phyloP scores from a whole-genome alignment of 2,797 vertebrate species.

The Sebastes elongatus region DNA sequence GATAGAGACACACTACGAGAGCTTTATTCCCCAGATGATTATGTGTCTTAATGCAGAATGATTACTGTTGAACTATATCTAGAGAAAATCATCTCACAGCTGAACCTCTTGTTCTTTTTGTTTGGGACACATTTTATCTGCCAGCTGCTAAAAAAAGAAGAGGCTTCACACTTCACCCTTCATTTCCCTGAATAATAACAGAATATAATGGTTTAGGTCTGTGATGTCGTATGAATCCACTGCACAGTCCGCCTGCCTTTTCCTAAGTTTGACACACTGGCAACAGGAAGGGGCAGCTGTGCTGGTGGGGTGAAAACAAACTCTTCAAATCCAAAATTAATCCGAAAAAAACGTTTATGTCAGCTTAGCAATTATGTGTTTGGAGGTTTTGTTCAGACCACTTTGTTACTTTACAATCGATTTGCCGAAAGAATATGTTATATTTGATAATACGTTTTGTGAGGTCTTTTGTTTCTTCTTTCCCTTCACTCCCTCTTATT shows the following conservation, averaged over 20 bases:
- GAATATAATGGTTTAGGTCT: background rate
- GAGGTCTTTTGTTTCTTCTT: background rate
- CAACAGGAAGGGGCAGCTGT: background rate
- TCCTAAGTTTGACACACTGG: background rate
- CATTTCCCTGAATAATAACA: background rate
- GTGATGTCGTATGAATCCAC: background rate
- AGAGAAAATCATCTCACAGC: background rate
- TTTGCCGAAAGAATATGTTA: background rate
- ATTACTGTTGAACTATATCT: background rate
- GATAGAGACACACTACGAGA: background rate
- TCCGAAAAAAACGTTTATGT: background rate
- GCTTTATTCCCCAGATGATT: background rate
- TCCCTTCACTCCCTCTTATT: background rate
- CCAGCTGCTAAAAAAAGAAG: background rate
- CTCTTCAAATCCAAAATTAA: background rate
- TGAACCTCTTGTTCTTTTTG: background rate
- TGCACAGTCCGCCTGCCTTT: background rate
- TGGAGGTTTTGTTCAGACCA: background rate
- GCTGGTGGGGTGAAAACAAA: background rate
- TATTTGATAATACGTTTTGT: background rate
- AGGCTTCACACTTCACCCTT: background rate
- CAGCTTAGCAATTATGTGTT: background rate
- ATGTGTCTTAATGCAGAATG: background rate
- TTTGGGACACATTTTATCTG: background rate
- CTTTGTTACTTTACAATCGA: background rate